phyloP scores from a whole-genome alignment of 2,888 invertebrate genomes.

The Oeneis ivallda region DNA sequence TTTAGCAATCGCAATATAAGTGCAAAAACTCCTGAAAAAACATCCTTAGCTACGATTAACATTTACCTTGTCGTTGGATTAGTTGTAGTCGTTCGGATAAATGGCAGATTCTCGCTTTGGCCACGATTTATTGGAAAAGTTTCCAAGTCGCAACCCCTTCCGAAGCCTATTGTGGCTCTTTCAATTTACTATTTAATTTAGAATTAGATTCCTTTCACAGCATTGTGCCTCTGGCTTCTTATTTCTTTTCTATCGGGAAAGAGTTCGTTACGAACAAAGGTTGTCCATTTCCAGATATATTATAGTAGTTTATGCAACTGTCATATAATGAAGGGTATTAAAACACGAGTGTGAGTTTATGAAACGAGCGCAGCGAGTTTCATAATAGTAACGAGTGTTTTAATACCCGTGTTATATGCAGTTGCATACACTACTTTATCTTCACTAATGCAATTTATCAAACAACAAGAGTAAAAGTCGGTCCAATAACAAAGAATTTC shows the following conservation, averaged over 20 bases:
- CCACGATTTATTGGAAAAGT: constrained; percentile 40
- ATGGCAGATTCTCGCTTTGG: background rate
- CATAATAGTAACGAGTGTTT: too few relatives aligned
- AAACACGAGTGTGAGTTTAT: too few relatives aligned
- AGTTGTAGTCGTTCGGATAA: background rate
- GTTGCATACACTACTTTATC: too few relatives aligned
- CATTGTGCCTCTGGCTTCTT: constrained; percentile 13
- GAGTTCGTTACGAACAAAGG: constrained; percentile 13
- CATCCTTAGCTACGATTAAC: constrained; percentile 14
- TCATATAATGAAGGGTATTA: too few relatives aligned
- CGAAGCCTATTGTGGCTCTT: constrained; percentile 36
- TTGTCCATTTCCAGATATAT: constrained; percentile 11
- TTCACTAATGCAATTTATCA: too few relatives aligned
- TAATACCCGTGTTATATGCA: too few relatives aligned
- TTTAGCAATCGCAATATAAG: background rate
- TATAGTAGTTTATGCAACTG: too few relatives aligned
- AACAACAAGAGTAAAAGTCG: too few relatives aligned
- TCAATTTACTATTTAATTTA: constrained; percentile 39
- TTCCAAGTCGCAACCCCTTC: constrained; percentile 36
- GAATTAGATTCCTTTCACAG: constrained; percentile 16
- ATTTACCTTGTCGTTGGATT: constrained; percentile 15
- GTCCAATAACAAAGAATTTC: too few relatives aligned
- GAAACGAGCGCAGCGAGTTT: too few relatives aligned
- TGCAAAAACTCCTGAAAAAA: background rate
- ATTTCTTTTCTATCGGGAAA: constrained; percentile 18